These are phyloP conservation scores for Myxocyprinus asiaticus DNA, from an alignment of 2,113 vertebrate species.

Conservation along the genomic window DNA sequence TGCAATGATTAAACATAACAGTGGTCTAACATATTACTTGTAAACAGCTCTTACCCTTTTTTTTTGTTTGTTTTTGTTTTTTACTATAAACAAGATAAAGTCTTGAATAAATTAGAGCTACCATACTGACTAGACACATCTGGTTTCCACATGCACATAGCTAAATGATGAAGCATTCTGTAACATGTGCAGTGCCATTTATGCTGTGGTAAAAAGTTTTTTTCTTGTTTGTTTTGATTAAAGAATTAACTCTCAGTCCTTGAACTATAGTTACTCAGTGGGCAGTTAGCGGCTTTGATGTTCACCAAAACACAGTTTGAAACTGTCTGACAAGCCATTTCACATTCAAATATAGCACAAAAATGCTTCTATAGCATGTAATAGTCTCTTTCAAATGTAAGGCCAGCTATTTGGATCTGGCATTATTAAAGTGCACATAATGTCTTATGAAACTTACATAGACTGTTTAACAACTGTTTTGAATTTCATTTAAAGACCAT, in stretches of 20 bases:
- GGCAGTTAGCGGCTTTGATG: too few relatives aligned
- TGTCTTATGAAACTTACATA: background rate
- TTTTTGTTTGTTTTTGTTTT: too few relatives aligned
- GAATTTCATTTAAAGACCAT: background rate
- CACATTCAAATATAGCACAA: too few relatives aligned
- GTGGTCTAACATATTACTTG: background rate
- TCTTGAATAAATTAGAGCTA: background rate
- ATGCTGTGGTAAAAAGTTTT: too few relatives aligned
- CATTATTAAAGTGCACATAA: background rate
- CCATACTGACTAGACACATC: background rate
- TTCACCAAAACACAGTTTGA: too few relatives aligned
- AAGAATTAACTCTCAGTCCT: too few relatives aligned
- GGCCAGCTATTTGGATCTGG: background rate
- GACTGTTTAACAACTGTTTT: background rate
- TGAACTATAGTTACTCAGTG: too few relatives aligned
- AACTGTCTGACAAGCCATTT: too few relatives aligned
- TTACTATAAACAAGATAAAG: too few relatives aligned
- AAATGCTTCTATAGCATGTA: too few relatives aligned
- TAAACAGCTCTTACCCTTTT: too few relatives aligned
- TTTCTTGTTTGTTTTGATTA: too few relatives aligned
- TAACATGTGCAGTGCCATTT: background rate
- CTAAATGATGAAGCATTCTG: slow-evolving; percentile 1
- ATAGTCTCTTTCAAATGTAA: background rate
- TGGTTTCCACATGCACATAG: slow-evolving; percentile 3
- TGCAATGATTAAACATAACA: background rate